These are phyloP conservation scores for Morelia viridis DNA, from an alignment of 2,797 vertebrate species.

Conservation along the genomic window DNA sequence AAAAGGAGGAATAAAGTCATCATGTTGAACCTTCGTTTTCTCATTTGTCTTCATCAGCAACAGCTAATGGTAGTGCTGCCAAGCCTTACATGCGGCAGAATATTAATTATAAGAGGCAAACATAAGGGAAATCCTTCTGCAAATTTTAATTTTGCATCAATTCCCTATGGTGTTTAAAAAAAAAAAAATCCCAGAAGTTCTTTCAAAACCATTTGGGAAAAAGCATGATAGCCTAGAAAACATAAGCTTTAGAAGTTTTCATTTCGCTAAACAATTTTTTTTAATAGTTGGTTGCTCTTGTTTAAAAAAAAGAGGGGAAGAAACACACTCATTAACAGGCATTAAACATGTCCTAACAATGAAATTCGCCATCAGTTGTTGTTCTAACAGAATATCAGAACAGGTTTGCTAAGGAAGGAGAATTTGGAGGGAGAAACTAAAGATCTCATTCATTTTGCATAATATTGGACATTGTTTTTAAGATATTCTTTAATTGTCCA, in stretches of 20 bases:
- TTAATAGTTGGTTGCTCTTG: background rate
- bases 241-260: background rate
- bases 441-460: background rate
- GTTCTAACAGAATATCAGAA: background rate
- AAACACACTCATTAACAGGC: background rate
- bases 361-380: background rate
- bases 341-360: background rate
- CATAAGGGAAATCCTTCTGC: constrained; percentile 28
- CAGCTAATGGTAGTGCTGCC: background rate
- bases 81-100: background rate
- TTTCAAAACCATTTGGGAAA: constrained; percentile 31
- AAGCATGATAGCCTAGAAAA: background rate
- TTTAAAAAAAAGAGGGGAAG: background rate
- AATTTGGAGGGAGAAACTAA: background rate
- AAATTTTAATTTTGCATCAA: constrained; percentile 29
- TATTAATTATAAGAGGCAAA: constrained; percentile 17
- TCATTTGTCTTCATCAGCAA: constrained; percentile 9
- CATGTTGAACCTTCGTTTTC: background rate
- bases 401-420: background rate
- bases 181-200: constrained; percentile 29
- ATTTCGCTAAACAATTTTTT: constrained; percentile 1
- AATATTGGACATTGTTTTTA: background rate
- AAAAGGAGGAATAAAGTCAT: background rate
- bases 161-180: background rate
- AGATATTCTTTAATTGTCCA: background rate